Conservation (phyloP, 2,888 invertebrate species). For the Ophion slaviceki region DNA sequence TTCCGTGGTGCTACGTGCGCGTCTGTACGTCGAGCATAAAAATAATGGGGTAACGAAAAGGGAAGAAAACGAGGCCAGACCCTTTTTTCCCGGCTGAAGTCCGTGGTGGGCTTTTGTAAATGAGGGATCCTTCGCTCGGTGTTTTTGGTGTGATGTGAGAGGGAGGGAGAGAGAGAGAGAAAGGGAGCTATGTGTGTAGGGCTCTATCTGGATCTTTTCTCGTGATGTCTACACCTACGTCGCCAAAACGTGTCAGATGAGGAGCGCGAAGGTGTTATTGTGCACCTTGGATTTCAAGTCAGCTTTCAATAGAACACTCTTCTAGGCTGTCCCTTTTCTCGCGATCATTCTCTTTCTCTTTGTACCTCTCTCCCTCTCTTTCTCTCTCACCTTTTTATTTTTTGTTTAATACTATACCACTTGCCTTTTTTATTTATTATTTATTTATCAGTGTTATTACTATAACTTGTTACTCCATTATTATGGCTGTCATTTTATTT, state of each 20-base stretch:
- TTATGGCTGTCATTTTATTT: background rate
- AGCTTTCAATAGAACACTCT: conserved; percentile 71
- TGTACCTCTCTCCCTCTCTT: background rate
- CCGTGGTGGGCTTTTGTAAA: conserved; percentile 41
- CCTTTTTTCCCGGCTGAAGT: conserved; percentile 10
- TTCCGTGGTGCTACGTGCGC: conserved; percentile 1
- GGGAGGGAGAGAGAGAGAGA: background rate
- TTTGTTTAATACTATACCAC: background rate
- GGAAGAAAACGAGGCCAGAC: conserved; percentile 25
- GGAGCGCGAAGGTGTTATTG: conserved; percentile 71
- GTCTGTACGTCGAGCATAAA: background rate
- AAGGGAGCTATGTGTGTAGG: background rate
- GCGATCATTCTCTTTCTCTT: background rate
- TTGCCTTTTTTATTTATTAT: background rate
- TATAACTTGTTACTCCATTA: background rate
- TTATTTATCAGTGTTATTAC: background rate
- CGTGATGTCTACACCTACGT: conserved; percentile 59
- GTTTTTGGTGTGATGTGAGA: background rate
- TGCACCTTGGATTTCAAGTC: conserved; percentile 73
- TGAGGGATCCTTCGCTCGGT: background rate
- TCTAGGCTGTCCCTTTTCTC: conserved; percentile 3
- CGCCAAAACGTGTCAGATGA: conserved; percentile 55
- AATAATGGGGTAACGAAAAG: conserved; percentile 18
- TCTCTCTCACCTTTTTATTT: background rate
- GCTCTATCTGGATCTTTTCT: conserved; percentile 12